Evolutionary conservation across 2,113 vertebrate genomes (phyloP).

Genomic region (Ibidorhyncha struthersii): DNA sequence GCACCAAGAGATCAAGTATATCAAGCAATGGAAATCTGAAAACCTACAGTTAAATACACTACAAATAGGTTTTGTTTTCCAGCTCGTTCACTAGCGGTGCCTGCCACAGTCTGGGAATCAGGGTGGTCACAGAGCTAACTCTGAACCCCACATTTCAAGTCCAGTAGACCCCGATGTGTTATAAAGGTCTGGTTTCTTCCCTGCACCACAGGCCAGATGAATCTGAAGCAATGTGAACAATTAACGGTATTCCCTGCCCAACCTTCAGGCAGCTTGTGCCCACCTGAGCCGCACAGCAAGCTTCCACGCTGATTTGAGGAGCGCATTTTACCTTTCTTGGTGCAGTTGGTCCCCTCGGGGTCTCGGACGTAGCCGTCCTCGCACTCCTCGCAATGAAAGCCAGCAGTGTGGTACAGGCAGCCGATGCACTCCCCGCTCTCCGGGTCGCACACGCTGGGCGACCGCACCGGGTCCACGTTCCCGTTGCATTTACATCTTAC

Average conservation of each 20-base stretch:
- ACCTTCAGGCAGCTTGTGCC: not conserved
- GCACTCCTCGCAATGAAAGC: conserved; percentile 84
- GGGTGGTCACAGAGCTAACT: not conserved
- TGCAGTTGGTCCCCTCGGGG: conserved; percentile 80
- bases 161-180: rapidly evolving
- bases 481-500: conserved; percentile 84
- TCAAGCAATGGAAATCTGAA: not conserved
- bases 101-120: not conserved
- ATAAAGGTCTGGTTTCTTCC: not conserved
- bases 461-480: conserved; percentile 80
- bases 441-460: conserved; percentile 77
- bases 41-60: not conserved
- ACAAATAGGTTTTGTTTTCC: not conserved
- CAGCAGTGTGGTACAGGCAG: conserved; percentile 85
- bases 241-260: not conserved
- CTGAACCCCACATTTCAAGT: not conserved
- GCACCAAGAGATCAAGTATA: not conserved
- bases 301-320: rapidly evolving
- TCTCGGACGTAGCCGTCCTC: conserved; percentile 79
- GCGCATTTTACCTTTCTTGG: conserved; percentile 76
- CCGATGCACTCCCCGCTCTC: conserved; percentile 85
- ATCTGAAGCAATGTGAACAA: not conserved
- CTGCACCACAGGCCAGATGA: not conserved
- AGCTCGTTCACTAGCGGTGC: not conserved
- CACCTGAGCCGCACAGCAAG: not conserved